These are phyloP conservation scores for Amorpha juglandis DNA, from an alignment of 2,888 invertebrate genomes.

Conservation along the genomic window DNA sequence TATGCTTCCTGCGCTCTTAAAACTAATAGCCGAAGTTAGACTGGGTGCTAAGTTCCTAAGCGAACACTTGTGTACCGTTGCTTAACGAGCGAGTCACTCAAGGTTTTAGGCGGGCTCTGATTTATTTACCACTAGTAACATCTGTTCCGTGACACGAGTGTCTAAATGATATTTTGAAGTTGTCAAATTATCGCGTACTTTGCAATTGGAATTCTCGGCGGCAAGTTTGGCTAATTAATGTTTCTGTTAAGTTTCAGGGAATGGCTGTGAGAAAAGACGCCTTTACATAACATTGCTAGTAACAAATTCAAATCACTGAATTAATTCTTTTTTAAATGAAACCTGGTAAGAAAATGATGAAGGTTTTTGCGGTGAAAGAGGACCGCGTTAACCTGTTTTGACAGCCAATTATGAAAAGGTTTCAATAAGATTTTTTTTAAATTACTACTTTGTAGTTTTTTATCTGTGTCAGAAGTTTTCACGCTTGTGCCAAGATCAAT, in stretches of 20 bases:
- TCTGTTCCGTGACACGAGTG: slow-evolving; percentile 68
- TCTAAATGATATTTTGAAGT: slow-evolving; percentile 78
- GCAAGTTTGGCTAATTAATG: slow-evolving; percentile 29
- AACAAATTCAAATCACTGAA: too few relatives aligned
- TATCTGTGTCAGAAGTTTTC: too few relatives aligned
- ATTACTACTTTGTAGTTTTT: too few relatives aligned
- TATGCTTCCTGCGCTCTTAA: slow-evolving; percentile 42
- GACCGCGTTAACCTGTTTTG: too few relatives aligned
- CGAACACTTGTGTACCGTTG: slow-evolving; percentile 50
- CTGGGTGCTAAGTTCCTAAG: slow-evolving; percentile 48
- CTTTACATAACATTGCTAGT: too few relatives aligned
- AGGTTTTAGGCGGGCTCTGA: slow-evolving; percentile 62
- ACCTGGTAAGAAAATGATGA: too few relatives aligned
- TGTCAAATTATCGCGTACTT: slow-evolving; percentile 75
- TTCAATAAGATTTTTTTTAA: too few relatives aligned
- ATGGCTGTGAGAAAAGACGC: not conserved
- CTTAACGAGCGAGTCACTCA: slow-evolving; percentile 73
- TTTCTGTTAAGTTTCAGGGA: not conserved
- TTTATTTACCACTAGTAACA: slow-evolving; percentile 74
- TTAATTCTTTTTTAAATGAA: too few relatives aligned
- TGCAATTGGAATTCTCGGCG: slow-evolving; percentile 47
- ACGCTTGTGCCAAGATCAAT: too few relatives aligned
- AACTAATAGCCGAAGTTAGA: slow-evolving; percentile 56
- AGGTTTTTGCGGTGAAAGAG: too few relatives aligned
- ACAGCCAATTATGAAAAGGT: too few relatives aligned